phyloP scores from a whole-genome alignment of 2,113 vertebrate species.

The Noctilio leporinus region DNA sequence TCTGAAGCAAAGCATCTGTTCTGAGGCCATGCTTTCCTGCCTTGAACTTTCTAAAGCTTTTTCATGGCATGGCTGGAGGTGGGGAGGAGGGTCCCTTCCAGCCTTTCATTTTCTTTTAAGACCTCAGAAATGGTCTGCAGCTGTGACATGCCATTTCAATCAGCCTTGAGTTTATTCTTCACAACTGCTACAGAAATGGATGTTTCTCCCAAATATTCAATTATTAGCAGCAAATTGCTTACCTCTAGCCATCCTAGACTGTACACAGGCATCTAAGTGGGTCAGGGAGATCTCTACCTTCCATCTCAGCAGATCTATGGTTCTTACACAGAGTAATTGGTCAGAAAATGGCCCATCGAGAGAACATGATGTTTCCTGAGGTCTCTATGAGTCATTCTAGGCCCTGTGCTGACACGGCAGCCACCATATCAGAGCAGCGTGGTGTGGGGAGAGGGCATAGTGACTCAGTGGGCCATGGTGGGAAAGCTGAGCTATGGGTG shows the following conservation, averaged over 20 bases:
- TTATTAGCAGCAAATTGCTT: constrained; percentile 34
- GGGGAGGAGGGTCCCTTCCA: background rate
- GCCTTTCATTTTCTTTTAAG: constrained; percentile 41
- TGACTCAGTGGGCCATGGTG: background rate
- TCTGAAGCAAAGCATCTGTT: background rate
- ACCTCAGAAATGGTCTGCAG: constrained; percentile 26
- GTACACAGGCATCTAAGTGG: background rate
- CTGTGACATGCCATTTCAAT: constrained; percentile 22
- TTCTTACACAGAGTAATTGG: background rate
- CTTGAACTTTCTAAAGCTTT: background rate
- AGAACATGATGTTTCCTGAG: background rate
- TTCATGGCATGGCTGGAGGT: background rate
- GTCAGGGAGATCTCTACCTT: background rate
- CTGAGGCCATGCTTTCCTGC: background rate
- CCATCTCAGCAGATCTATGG: background rate
- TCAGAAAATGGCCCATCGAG: background rate
- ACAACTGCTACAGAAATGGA: constrained; percentile 37
- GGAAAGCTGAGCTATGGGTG: background rate
- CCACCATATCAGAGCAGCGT: background rate
- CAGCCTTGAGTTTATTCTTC: constrained; percentile 28
- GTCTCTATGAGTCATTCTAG: background rate
- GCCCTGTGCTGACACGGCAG: background rate
- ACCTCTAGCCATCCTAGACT: background rate
- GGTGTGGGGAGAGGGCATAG: background rate
- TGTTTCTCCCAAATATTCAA: constrained; percentile 14